phyloP scores from a whole-genome alignment of 2,113 vertebrate genomes.

The rat (Rattus norvegicus) region DNA sequence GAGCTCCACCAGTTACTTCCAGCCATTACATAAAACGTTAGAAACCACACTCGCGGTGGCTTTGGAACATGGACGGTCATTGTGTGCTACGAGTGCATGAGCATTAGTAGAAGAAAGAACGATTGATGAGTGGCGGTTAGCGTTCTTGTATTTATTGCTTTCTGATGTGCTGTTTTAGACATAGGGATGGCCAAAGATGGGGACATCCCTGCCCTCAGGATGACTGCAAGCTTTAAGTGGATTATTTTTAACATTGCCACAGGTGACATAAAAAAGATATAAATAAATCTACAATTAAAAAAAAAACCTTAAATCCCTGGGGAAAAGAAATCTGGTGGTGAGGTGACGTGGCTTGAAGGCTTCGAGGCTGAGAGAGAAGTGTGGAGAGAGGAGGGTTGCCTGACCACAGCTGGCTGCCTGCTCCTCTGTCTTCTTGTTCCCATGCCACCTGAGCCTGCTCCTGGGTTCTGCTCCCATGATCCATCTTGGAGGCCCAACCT shows the following conservation, averaged over 20 bases:
- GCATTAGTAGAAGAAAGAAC: neutral
- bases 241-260: neutral
- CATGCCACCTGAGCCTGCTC: neutral
- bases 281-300: neutral
- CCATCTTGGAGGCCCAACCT: neutral
- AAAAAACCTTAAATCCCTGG: neutral
- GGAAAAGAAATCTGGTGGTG: neutral
- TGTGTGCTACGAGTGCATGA: neutral
- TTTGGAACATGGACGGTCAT: neutral
- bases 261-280: neutral
- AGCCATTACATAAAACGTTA: neutral
- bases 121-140: neutral
- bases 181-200: neutral
- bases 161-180: neutral
- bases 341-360: neutral
- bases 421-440: neutral
- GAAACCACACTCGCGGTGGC: neutral
- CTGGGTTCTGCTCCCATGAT: neutral
- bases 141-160: constrained; percentile 6
- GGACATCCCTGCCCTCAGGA: neutral
- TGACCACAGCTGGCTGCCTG: neutral
- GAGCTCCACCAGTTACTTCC: neutral
- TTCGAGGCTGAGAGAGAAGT: neutral
- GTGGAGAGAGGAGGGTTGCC: rapidly evolving
- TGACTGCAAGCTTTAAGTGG: neutral